Percentiles rank a stretch among this genome's conserved stretches.
Evolutionary conservation across 2,888 invertebrate species (phyloP).

Genomic region (Microctonus brassicae): DNA sequence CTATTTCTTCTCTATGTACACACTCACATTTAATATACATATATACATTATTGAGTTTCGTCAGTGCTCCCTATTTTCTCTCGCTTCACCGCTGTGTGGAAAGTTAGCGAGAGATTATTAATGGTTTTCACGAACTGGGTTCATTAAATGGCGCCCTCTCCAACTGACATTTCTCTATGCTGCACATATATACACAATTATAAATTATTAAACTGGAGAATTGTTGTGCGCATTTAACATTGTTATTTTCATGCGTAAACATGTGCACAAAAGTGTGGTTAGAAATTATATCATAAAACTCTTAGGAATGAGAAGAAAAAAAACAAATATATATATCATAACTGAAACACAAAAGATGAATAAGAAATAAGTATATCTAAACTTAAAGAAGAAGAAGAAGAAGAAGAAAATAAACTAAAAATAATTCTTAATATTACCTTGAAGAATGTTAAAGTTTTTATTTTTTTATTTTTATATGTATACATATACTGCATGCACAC

Average conservation of each 20-base stretch:
- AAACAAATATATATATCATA: background rate
- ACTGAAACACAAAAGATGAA: background rate
- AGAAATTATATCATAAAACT: no score
- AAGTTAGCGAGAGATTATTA: slow-evolving; percentile 56
- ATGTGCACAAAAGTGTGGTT: no score
- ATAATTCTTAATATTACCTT: background rate
- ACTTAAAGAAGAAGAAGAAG: background rate
- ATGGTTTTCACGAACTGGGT: slow-evolving; percentile 64
- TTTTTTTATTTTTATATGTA: background rate
- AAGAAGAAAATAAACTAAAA: slow-evolving; percentile 7
- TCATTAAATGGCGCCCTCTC: slow-evolving; percentile 60
- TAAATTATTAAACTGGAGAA: background rate
- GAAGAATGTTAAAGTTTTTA: background rate
- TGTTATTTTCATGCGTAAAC: background rate
- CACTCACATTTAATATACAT: background rate
- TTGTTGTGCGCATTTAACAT: background rate
- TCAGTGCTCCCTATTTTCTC: slow-evolving; percentile 30
- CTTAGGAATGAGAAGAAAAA: no score
- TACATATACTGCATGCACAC: background rate
- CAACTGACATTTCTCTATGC: slow-evolving; percentile 10
- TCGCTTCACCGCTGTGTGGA: slow-evolving; percentile 2
- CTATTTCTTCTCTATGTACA: background rate
- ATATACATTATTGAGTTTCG: background rate
- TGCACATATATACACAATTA: no score
- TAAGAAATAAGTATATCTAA: background rate